Evolutionary conservation across 2,113 vertebrate genomes (phyloP).

Genomic region (Mesoclemmys tuberculata): DNA sequence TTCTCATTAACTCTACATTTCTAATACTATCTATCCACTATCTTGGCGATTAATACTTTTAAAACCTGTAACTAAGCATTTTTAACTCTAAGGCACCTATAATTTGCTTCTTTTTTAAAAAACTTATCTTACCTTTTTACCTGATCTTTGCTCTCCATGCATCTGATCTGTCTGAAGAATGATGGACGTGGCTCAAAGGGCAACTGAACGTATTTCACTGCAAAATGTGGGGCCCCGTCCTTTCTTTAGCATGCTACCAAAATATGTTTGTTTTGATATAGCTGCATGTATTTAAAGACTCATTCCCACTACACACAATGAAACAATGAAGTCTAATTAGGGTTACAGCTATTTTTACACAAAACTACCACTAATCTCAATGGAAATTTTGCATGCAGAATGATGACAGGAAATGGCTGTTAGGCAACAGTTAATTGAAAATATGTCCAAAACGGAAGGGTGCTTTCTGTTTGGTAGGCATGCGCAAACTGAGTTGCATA

Average conservation of each 20-base stretch:
- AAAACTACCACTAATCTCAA: neutral
- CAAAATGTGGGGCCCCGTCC: neutral
- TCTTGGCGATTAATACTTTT: neutral
- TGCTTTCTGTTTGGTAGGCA: conserved; percentile 27
- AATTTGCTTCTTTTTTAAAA: neutral
- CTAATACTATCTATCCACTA: neutral
- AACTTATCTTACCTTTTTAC: conserved; percentile 1
- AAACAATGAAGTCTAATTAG: conserved; percentile 17
- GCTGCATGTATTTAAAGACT: conserved; percentile 20
- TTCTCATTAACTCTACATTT: conserved; percentile 16
- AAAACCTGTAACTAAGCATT: neutral
- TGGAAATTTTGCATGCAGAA: neutral
- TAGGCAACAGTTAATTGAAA: neutral
- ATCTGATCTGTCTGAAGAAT: neutral
- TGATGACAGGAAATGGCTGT: neutral
- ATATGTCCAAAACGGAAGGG: conserved; percentile 12
- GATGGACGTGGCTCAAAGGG: neutral
- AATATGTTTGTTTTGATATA: neutral
- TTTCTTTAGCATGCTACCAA: neutral
- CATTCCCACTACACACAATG: neutral
- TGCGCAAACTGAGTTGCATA: conserved; percentile 13
- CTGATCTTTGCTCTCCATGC: neutral
- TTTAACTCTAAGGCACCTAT: neutral
- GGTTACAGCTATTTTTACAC: conserved; percentile 32
- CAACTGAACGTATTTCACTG: fast-evolving